These are phyloP conservation scores for Eupithecia subumbrata DNA, from an alignment of 2,888 invertebrate genomes.

Conservation along the genomic window DNA sequence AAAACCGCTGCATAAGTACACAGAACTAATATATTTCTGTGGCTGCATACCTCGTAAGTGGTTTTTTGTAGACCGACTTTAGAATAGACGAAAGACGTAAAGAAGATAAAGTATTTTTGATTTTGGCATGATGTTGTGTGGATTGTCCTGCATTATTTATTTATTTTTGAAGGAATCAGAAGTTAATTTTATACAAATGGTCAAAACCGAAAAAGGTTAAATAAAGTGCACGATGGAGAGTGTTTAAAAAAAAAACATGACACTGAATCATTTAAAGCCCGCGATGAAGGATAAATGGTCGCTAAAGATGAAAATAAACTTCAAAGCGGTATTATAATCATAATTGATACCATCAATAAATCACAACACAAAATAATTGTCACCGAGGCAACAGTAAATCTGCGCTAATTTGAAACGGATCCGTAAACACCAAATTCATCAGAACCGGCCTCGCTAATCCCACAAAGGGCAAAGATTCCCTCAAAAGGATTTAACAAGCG, in stretches of 20 bases:
- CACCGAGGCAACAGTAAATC: constrained; percentile 71
- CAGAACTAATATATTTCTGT: too few species aligned
- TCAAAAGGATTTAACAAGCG: constrained; percentile 84
- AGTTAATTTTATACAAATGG: background rate
- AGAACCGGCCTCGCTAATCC: constrained; percentile 68
- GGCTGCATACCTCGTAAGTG: background rate
- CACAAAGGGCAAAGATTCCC: constrained; percentile 74
- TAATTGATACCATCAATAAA: constrained; percentile 54
- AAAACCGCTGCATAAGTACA: background rate
- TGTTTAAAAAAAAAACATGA: background rate
- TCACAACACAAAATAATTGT: constrained; percentile 67
- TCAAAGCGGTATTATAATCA: constrained; percentile 27
- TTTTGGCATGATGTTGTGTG: too few species aligned
- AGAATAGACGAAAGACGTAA: background rate
- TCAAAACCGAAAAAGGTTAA: background rate
- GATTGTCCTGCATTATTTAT: too few species aligned
- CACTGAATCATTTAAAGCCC: constrained; percentile 10
- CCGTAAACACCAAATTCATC: constrained; percentile 64
- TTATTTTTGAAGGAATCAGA: background rate
- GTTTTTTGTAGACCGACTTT: background rate
- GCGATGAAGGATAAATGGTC: constrained; percentile 21
- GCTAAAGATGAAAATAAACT: constrained; percentile 27
- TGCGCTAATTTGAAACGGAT: constrained; percentile 80
- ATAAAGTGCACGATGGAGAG: background rate
- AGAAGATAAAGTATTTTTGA: background rate